Base-by-base conservation (phyloP, 2,113 vertebrate species). In the Brachyhypopomus gauderio region DNA sequence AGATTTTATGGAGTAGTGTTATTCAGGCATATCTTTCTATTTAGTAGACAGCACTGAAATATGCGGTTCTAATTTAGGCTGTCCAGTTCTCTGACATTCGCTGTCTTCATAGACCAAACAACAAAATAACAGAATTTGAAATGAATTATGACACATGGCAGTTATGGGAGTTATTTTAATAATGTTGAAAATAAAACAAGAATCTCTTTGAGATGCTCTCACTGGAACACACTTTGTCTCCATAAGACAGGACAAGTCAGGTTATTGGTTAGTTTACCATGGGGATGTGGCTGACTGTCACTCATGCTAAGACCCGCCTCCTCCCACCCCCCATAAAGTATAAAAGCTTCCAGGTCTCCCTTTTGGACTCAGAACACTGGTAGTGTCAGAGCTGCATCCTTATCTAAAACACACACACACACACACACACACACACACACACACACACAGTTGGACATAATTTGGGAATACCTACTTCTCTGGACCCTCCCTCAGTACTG, bases 281-380 rank as follows among this genome's bases (percentile, higher is more conserved):
- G 82, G 81, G 79, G 83, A 85, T 87, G 83, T 82, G 84, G 80
- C 81, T 76, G 79, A 45, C 77, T 85, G 82, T 86, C 83, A 88
- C 75, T 86, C 88, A 78, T 27, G 67, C 52, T 45, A 77, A 76
- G 86, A 89, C 90, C 89, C 91, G 90, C 89, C 87, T 88, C 84
- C 75, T 63, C 63, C 70, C 66, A 64, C 85, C 85, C 85, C 85
- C 85, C 75, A 80, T 85, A 78, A 87, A 87, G 85, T 91, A 92
- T 93, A 94, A 93, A 92, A 85, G 85, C 70, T 66, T 80, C 84
- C 82, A 73, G 84, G 82, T 87, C 72, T 85, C 86, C 82, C 83
- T 86, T 45, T 84, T 79, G 85, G 81, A 89, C 79, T 80, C 92
- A 92, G 91, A 90, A 87, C 87, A 90, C 90, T 87, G 89, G 87